Conservation (phyloP, 2,888 invertebrate genomes). For the Gymnoscelis rufifasciata region DNA sequence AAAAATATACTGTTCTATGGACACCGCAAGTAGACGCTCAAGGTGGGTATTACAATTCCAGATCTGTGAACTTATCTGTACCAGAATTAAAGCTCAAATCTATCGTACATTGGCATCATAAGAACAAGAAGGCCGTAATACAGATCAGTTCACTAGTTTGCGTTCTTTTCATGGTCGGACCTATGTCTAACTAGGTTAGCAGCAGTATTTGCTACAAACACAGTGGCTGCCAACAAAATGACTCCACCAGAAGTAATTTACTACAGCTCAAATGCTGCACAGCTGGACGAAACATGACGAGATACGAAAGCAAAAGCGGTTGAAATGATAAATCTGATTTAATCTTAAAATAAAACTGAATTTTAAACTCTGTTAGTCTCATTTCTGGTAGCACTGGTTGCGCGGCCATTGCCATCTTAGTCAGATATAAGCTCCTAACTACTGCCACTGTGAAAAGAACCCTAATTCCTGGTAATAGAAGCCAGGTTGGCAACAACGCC, state of each 20-base stretch:
- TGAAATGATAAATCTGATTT: too few species aligned
- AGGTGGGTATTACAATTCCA: slow-evolving; percentile 55
- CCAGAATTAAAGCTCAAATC: slow-evolving; percentile 38
- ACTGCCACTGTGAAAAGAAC: neutral
- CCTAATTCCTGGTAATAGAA: neutral
- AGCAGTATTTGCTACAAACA: too few species aligned
- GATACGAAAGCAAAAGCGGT: too few species aligned
- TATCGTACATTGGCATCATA: slow-evolving; percentile 33
- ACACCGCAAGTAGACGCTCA: slow-evolving; percentile 39
- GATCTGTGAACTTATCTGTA: slow-evolving; percentile 50
- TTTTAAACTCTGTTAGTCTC: too few species aligned
- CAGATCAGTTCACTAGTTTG: slow-evolving; percentile 46
- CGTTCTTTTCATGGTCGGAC: neutral
- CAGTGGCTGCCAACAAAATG: too few species aligned
- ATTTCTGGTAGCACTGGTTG: too few species aligned
- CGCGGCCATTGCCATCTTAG: too few species aligned
- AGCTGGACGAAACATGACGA: too few species aligned
- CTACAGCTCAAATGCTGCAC: too few species aligned
- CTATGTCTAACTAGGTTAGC: neutral
- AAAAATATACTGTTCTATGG: slow-evolving; percentile 15
- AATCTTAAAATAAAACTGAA: too few species aligned
- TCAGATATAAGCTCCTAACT: neutral
- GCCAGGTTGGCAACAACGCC: slow-evolving; percentile 22
- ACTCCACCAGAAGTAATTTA: too few species aligned
- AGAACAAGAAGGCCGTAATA: slow-evolving; percentile 31